Conservation (phyloP, 2,113 vertebrate genomes). For the Laterallus jamaicensis region DNA sequence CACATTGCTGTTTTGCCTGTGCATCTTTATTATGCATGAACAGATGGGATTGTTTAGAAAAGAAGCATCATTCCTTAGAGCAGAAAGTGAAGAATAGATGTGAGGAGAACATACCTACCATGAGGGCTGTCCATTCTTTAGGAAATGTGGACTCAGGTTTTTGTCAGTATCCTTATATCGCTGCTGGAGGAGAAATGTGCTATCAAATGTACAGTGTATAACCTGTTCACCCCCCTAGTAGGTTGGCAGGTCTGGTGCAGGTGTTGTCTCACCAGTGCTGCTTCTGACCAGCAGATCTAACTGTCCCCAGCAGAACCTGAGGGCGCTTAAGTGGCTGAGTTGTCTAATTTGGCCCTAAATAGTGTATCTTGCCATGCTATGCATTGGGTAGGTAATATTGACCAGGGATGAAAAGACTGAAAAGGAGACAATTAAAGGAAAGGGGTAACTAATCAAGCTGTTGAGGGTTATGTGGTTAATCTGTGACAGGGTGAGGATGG, state of each 20-base stretch:
- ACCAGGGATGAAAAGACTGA: background rate
- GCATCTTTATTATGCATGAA: background rate
- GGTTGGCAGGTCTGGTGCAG: background rate
- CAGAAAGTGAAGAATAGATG: background rate
- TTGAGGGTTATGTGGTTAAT: background rate
- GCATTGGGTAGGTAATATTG: background rate
- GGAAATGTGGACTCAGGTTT: background rate
- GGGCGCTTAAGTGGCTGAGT: background rate
- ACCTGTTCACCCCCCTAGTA: background rate
- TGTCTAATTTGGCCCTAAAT: background rate
- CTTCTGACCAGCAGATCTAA: background rate
- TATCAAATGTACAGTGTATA: background rate
- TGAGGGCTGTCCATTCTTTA: background rate
- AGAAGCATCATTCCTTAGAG: background rate
- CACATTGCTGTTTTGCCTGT: background rate
- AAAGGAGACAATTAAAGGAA: background rate
- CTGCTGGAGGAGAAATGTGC: background rate
- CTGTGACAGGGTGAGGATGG: background rate
- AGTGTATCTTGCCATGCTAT: background rate
- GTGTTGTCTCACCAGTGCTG: background rate
- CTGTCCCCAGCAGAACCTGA: background rate
- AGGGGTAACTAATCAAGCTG: background rate
- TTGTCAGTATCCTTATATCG: background rate
- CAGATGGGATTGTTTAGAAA: background rate
- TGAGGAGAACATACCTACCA: rapidly evolving